phyloP scores from a whole-genome alignment of 92 coral and sea anemone genomes.

The Desmophyllum pertusum region DNA sequence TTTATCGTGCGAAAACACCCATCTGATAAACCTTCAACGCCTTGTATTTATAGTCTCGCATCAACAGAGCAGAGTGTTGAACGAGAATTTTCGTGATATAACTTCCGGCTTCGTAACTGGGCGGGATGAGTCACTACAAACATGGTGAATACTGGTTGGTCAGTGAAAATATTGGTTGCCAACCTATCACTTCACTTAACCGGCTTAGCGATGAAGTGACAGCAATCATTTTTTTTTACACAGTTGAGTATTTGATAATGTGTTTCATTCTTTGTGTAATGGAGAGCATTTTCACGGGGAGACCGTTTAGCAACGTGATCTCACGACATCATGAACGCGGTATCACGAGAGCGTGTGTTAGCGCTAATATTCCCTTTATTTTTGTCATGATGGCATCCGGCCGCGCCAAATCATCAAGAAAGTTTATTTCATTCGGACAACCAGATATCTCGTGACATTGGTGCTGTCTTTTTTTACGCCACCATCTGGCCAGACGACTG shows the following conservation, averaged over 20 bases:
- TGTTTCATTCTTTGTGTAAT: not conserved
- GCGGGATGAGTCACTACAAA: not conserved
- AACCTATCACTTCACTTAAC: too few species aligned
- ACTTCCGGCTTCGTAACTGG: not conserved
- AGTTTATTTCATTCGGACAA: not conserved
- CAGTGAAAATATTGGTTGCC: not conserved
- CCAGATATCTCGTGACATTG: not conserved
- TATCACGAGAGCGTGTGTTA: not conserved
- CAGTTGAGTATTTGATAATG: not conserved
- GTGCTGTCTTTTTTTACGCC: not conserved
- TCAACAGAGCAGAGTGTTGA: not conserved
- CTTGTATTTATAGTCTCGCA: not conserved
- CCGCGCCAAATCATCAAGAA: not conserved
- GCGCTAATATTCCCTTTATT: not conserved
- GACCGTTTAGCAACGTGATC: not conserved
- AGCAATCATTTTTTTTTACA: not conserved
- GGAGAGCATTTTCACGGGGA: not conserved
- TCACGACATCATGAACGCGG: not conserved
- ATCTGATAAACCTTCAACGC: not conserved
- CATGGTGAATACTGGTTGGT: not conserved
- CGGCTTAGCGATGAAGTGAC: not conserved
- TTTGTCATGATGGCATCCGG: not conserved
- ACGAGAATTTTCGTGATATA: not conserved
- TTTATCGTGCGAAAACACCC: not conserved
- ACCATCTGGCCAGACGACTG: not conserved